Base-by-base conservation (phyloP, 2,888 invertebrate species). In the Zaprionus bogoriensis region DNA sequence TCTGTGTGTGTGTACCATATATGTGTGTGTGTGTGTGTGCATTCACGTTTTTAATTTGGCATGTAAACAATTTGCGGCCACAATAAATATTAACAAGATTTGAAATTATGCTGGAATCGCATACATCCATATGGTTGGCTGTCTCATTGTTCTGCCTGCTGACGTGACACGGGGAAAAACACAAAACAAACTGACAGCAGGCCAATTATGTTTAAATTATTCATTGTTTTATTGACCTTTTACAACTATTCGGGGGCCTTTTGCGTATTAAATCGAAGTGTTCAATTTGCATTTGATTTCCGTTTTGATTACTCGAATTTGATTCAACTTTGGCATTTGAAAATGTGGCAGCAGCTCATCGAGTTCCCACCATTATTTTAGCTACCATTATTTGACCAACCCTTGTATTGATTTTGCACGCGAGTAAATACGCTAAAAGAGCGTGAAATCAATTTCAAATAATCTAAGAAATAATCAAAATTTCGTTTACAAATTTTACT, bases 1-100 rank as follows among this genome's bases (percentile, higher is more conserved):
- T 10, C 12, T 4, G 14, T n/a, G 42, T 10, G 19, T 9, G 3
- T 1, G n/a, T 25, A 22, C 19, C 10, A 2, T 38, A 27, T 27
- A 20, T 14, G 10, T 23, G 32, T 36, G 22, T 30, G 38, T 45
- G 6, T 30, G 38, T 50, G 32, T 32, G 28, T 36, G 23, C 20
- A 9, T 45, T 50, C 57, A 53, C 50, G 59, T 78, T 80, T n/a
- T 74, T 76, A 72, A 78, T 79, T 81, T 71, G 55, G 54, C 50
- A 68, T 76, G 64, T 67, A 77, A 79, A 74, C 72, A 77, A 79
- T 69, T 76, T 69, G 64, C 59, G 55, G 58, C 62, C 68, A 60
- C 58, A 72, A 69, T 79, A 66, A 67, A 69, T 77, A 77, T 72
- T 72, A 78, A 78, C 66, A 80, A 67, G 67, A 74, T 63, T 76